These are phyloP conservation scores for Plebejus melissa DNA, from an alignment of 2,888 invertebrate genomes.

Conservation along the genomic window DNA sequence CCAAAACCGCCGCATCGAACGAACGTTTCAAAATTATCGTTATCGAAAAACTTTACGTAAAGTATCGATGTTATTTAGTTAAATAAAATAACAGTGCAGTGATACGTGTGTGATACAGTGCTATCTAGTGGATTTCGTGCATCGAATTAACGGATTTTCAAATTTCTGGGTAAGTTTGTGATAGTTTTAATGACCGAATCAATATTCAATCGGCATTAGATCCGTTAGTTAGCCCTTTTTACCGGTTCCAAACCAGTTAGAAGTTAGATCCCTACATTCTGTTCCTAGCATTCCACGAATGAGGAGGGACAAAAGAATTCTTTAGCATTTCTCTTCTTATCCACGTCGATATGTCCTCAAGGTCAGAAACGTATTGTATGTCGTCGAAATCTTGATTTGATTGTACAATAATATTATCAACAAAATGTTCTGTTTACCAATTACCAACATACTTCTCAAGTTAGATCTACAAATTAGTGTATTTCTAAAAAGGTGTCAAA, in stretches of 20 bases:
- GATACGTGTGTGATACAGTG: slow-evolving; percentile 47
- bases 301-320: neutral
- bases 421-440: neutral
- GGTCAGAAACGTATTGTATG: neutral
- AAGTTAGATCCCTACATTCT: slow-evolving; percentile 15
- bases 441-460: neutral
- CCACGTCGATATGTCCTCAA: slow-evolving; percentile 19
- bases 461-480: neutral
- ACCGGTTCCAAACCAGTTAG: neutral
- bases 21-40: slow-evolving; percentile 39
- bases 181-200: slow-evolving; percentile 39
- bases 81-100: slow-evolving; percentile 51
- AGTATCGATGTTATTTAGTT: slow-evolving; percentile 54
- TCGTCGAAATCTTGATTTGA: slow-evolving; percentile 16
- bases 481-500: neutral
- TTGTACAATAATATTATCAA: neutral
- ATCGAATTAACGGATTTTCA: slow-evolving; percentile 60
- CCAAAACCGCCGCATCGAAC: slow-evolving; percentile 42
- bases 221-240: slow-evolving; percentile 29
- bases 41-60: slow-evolving; percentile 58
- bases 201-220: slow-evolving; percentile 22
- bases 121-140: slow-evolving; percentile 64
- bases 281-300: neutral
- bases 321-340: neutral
- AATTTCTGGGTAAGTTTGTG: slow-evolving; percentile 50